Evolutionary conservation across 2,888 invertebrate genomes (phyloP).

Genomic region (Escarpia spicata): DNA sequence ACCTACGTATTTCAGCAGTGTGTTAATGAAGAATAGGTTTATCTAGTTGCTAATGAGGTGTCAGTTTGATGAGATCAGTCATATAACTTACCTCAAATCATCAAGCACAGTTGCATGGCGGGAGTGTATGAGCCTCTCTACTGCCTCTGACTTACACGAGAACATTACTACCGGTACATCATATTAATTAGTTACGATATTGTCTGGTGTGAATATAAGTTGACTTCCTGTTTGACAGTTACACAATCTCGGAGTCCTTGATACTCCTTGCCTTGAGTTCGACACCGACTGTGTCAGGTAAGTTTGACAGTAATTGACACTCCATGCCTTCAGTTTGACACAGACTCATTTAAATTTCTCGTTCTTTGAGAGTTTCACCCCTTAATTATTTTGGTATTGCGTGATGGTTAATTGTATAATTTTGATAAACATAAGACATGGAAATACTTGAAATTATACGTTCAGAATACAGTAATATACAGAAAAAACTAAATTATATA

Average conservation of each 20-base stretch:
- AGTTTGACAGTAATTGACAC: conserved; percentile 68
- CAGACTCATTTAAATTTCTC: conserved; percentile 70
- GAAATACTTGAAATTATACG: too few species aligned
- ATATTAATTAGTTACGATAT: neutral
- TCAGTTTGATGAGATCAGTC: too few species aligned
- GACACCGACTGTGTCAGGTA: conserved; percentile 88
- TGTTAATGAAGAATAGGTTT: too few species aligned
- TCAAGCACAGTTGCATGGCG: neutral
- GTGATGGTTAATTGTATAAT: too few species aligned
- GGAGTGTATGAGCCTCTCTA: neutral
- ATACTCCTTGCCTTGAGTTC: conserved; percentile 78
- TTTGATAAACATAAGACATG: too few species aligned
- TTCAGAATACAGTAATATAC: too few species aligned
- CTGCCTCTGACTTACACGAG: neutral
- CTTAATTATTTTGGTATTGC: too few species aligned
- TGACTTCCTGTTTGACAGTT: conserved; percentile 71
- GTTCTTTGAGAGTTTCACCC: too few species aligned
- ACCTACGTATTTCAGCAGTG: too few species aligned
- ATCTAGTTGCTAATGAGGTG: too few species aligned
- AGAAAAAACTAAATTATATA: too few species aligned
- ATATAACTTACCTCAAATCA: too few species aligned
- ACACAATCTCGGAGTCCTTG: conserved; percentile 86
- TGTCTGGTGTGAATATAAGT: neutral
- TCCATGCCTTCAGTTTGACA: conserved; percentile 69
- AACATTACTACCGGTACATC: neutral